phyloP scores from a whole-genome alignment of 2,888 invertebrate genomes.

The Ophonus ardosiacus region DNA sequence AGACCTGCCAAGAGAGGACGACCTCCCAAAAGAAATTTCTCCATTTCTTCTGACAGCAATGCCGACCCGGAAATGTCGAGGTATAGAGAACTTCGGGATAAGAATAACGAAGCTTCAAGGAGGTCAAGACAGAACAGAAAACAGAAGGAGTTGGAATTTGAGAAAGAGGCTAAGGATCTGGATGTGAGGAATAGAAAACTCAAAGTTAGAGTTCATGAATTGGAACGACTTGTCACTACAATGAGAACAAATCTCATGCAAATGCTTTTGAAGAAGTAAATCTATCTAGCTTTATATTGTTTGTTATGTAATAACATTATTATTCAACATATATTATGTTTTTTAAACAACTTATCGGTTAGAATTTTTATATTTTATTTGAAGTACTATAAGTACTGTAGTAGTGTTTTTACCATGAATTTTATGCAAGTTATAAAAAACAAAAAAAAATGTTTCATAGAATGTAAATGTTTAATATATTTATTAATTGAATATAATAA shows the following conservation, averaged over 20 bases:
- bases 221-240: conserved; percentile 83
- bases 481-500: conserved; percentile 13
- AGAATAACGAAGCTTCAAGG: conserved; percentile 88
- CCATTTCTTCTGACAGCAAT: conserved; percentile 73
- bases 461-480: conserved; percentile 31
- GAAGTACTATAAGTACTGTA: conserved; percentile 16
- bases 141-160: conserved; percentile 77
- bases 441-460: conserved; percentile 31
- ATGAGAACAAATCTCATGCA: conserved; percentile 82
- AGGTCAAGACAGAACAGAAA: conserved; percentile 86
- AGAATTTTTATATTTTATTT: conserved; percentile 41
- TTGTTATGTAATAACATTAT: conserved; percentile 50
- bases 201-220: conserved; percentile 81
- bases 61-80: conserved; percentile 76
- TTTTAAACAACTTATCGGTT: conserved; percentile 50
- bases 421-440: conserved; percentile 24
- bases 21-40: conserved; percentile 78
- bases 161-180: conserved; percentile 76
- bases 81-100: conserved; percentile 84
- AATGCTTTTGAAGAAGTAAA: conserved; percentile 79
- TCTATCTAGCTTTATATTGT: conserved; percentile 36
- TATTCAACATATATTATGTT: conserved; percentile 61
- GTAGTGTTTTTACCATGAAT: conserved; percentile 20
- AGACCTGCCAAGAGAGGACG: conserved; percentile 75
- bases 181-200: conserved; percentile 82